Base-by-base conservation (phyloP, 2,888 invertebrate genomes). In the Hirtodrosophila alboralis region DNA sequence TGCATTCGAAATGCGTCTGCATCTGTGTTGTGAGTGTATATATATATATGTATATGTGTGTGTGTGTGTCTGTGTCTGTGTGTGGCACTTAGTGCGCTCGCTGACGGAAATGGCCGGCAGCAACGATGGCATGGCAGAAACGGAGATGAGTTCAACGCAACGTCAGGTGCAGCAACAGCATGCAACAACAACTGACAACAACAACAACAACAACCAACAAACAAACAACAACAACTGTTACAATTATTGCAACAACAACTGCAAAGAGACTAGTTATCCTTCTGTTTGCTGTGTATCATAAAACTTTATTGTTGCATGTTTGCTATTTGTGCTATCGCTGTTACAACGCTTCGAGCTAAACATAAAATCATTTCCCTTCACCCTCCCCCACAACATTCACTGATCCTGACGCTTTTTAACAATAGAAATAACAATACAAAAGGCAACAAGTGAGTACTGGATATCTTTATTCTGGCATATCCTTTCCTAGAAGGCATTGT, bases 221-320 rank as follows among this genome's bases (percentile, higher is more conserved):
- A 23, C 23, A 23, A 7, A 30, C 21, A 38, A 14, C 59, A 48
- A 36, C 31, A 43, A 31, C 51, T 44, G 21, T 28, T 57, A 33
- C 27, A 37, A n/a, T 28, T 44, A 16, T 28, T 57, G 30, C 27
- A 37, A n/a, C 26, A 52, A 9, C 37, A 31, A 6, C 14, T 47
- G 52, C 52, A 44, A 33, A 14, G 28, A 43, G 41, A 65, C 47
- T 41, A 53, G 59, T 66, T 65, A 41, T 33, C 40, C 62, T 54
- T 43, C 41, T 65, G 58, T 53, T 56, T 61, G 81, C 73, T 84
- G 74, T 84, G 74, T 65, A 80, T 73, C 75, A 84, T 78, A 71
- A 78, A 84, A 84, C 71, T 81, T 81, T 67, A 81, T 84, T 84
- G 84, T 72, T 72, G 41, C 49, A 53, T 75, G 62, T 44, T 66